Evolutionary conservation across 2,888 invertebrate species (phyloP).

Genomic region (Hylaea fasciaria): DNA sequence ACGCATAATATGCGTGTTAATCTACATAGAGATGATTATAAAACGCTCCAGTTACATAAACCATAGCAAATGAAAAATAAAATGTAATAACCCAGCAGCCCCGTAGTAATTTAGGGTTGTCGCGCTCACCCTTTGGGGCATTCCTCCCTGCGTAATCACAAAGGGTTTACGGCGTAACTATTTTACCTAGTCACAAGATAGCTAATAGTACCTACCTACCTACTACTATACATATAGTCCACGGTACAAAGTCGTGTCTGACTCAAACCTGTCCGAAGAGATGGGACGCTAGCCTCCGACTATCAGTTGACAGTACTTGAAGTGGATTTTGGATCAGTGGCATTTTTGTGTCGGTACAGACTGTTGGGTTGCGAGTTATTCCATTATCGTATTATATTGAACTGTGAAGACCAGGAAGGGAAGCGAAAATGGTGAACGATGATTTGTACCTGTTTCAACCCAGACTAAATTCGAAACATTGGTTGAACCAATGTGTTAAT

Average conservation of each 20-base stretch:
- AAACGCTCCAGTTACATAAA: neutral
- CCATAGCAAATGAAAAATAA: neutral
- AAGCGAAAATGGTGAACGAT: too few relatives aligned
- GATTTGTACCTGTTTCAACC: too few relatives aligned
- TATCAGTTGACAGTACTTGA: conserved; percentile 2
- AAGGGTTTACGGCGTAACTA: conserved; percentile 22
- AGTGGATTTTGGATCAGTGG: neutral
- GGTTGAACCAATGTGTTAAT: too few relatives aligned
- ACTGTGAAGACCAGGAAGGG: too few relatives aligned
- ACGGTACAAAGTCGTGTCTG: conserved; percentile 33
- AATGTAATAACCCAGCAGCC: neutral
- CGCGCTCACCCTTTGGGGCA: conserved; percentile 2
- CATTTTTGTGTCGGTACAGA: neutral
- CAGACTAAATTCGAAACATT: too few relatives aligned
- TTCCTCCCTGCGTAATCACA: conserved; percentile 18
- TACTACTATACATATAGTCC: too few relatives aligned
- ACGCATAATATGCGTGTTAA: too few relatives aligned
- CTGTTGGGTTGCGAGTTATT: neutral
- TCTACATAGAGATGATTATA: too few relatives aligned
- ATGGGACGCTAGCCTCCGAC: conserved; percentile 13
- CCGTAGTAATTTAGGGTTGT: conserved; percentile 3
- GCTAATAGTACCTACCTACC: conserved; percentile 5
- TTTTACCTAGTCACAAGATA: conserved; percentile 17
- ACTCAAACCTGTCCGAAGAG: conserved; percentile 25
- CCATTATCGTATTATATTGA: too few relatives aligned